Conservation (phyloP, 2,797 vertebrate genomes). For the Telmatherina bonti region DNA sequence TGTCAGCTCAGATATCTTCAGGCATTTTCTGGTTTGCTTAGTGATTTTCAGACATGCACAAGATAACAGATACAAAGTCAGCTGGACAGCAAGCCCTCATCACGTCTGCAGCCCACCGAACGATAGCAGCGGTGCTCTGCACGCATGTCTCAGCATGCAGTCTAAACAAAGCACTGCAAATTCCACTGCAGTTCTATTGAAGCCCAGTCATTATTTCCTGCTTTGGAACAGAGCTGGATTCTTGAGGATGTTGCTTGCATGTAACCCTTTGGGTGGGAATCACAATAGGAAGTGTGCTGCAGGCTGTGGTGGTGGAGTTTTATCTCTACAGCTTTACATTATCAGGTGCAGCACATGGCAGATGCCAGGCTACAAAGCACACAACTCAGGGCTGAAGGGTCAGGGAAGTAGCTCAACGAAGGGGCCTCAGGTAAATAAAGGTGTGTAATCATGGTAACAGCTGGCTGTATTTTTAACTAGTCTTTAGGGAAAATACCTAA, state of each 20-base stretch:
- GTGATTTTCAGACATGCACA: constrained; percentile 21
- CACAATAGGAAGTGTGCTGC: constrained; percentile 67
- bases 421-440: constrained; percentile 58
- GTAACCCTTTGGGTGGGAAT: constrained; percentile 72
- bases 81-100: constrained; percentile 25
- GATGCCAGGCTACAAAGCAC: constrained; percentile 53
- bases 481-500: background rate
- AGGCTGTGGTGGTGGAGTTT: constrained; percentile 52
- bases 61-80: constrained; percentile 30
- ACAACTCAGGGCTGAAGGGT: constrained; percentile 49
- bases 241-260: constrained; percentile 75
- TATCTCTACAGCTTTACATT: constrained; percentile 61
- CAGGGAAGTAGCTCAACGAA: constrained; percentile 53
- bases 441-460: constrained; percentile 44
- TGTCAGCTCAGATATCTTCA: constrained; percentile 1
- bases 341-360: constrained; percentile 68
- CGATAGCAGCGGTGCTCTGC: constrained; percentile 49
- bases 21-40: constrained; percentile 4
- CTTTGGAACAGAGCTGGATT: constrained; percentile 73
- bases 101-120: constrained; percentile 42
- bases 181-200: constrained; percentile 66
- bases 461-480: constrained; percentile 16
- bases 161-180: constrained; percentile 70
- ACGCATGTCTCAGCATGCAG: constrained; percentile 64
- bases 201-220: constrained; percentile 77